phyloP scores from a whole-genome alignment of 2,797 vertebrate species.

The Neosilurus mollespiculum region DNA sequence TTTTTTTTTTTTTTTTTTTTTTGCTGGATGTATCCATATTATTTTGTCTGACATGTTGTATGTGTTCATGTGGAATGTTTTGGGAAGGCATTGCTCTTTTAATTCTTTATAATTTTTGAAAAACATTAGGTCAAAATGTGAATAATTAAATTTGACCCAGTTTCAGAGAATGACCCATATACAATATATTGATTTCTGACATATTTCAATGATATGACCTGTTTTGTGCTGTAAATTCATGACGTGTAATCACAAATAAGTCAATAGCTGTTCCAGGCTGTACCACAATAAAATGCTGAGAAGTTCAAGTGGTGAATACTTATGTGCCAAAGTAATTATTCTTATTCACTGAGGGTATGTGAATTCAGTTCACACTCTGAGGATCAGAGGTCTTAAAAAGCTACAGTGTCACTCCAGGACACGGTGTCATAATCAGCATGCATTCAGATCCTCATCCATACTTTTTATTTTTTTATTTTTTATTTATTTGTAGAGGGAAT shows the following conservation, averaged over 20 bases:
- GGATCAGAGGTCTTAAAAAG: constrained; percentile 21
- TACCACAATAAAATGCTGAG: not conserved
- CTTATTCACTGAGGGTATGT: not conserved
- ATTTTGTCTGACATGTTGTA: too few relatives aligned
- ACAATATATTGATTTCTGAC: not conserved
- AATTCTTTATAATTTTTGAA: too few relatives aligned
- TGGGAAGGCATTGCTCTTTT: too few relatives aligned
- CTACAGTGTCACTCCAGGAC: constrained; percentile 13
- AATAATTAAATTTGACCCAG: not conserved
- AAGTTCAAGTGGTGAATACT: not conserved
- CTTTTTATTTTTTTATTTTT: too few relatives aligned
- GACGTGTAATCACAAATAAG: not conserved
- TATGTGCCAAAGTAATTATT: constrained; percentile 11
- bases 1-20: too few relatives aligned
- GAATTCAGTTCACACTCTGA: not conserved
- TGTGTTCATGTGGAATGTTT: too few relatives aligned
- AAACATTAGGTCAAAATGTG: too few relatives aligned
- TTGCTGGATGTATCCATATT: too few relatives aligned
- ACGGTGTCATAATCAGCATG: constrained; percentile 2
- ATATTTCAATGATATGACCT: not conserved
- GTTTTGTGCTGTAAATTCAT: not conserved
- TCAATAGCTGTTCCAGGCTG: not conserved
- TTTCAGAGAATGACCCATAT: too few relatives aligned
- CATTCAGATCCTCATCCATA: constrained; percentile 22
- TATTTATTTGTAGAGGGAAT: constrained; percentile 15